Evolutionary conservation across 2,797 vertebrate genomes (phyloP), one percentile per base, ranked within the genome.

Genomic region (Myotis vivesi): DNA sequence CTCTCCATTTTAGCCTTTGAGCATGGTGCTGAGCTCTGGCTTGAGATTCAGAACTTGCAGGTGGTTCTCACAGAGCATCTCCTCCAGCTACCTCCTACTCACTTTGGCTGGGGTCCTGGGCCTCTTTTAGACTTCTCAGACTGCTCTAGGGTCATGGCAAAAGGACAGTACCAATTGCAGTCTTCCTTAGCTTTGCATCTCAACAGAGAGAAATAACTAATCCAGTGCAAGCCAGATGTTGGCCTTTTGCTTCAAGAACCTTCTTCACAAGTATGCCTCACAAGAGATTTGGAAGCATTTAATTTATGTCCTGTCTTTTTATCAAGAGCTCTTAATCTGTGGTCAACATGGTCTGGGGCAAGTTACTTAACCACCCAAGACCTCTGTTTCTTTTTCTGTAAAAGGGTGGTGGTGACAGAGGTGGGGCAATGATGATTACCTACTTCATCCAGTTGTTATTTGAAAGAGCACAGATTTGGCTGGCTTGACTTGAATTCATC

Each of bases 161-260:
- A 19, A 22, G 10, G 17, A 66, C 8, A 55, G 44, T 36, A 41
- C 9, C 8, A 15, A 36, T 23, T 15, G 0, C 9, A 68, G 17
- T 10, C 3, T 73, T 73, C 30, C 20, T 28, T 53, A 2, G 51
- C 51, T 77, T 55, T 84, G 7, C 20, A 44, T 25, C 68, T 22
- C 33, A 13, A 17, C 19, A 57, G 33, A 57, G 23, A 84, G 49
- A 72, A 69, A 17, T 2, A 53, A 1, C 23, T 1, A n/a, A 46
- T 16, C 6, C 8, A 33, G 22, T 5, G n/a, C 19, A 9, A 72
- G 38, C 33, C n/a, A 90, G 55, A 44, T 6, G 53, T 53, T 53
- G 36, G 23, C 33, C 22, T 59, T 85, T 83, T 81, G 73, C 76
- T 91, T 91, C 36, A 46, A 79, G 59, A 89, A 73, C 3, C 25